Conservation (phyloP, 2,888 invertebrate species). For the Rhaphigaster nebulosa region DNA sequence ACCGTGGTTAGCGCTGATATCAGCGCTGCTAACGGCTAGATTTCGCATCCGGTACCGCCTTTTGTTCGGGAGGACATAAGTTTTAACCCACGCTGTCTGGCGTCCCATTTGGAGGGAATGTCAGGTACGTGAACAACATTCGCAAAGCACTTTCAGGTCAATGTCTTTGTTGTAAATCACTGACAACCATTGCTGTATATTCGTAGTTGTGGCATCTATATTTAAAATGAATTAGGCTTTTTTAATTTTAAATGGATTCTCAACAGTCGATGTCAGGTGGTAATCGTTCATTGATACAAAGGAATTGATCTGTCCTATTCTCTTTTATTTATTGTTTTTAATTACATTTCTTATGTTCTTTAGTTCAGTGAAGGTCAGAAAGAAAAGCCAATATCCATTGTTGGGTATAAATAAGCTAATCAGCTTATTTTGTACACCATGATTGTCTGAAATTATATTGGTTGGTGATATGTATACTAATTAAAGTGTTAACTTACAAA, state of each 20-base stretch:
- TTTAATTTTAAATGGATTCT: not conserved
- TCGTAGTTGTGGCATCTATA: conserved; percentile 16
- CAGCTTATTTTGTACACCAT: not conserved
- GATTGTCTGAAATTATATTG: not conserved
- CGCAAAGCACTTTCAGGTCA: not conserved
- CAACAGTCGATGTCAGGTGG: not conserved
- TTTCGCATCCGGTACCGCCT: not conserved
- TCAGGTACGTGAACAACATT: conserved; percentile 21
- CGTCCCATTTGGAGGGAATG: not conserved
- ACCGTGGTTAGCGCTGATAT: not conserved
- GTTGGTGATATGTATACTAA: not conserved
- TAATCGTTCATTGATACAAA: not conserved
- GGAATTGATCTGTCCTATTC: not conserved
- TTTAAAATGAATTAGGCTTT: not conserved
- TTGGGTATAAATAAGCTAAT: not conserved
- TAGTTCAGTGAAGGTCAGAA: not conserved
- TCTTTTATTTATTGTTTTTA: not conserved
- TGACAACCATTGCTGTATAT: not conserved
- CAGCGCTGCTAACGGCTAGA: not conserved
- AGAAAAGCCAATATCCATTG: not conserved
- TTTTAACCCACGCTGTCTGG: conserved; percentile 1
- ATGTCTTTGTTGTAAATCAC: not conserved
- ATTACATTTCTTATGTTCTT: not conserved
- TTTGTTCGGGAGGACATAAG: not conserved
- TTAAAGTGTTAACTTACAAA: no score